A percentile compares a stretch with the other conserved stretches of the same genome.
Evolutionary conservation across 2,888 invertebrate genomes (phyloP).

Genomic region (Himalopsyche kuldschensis): DNA sequence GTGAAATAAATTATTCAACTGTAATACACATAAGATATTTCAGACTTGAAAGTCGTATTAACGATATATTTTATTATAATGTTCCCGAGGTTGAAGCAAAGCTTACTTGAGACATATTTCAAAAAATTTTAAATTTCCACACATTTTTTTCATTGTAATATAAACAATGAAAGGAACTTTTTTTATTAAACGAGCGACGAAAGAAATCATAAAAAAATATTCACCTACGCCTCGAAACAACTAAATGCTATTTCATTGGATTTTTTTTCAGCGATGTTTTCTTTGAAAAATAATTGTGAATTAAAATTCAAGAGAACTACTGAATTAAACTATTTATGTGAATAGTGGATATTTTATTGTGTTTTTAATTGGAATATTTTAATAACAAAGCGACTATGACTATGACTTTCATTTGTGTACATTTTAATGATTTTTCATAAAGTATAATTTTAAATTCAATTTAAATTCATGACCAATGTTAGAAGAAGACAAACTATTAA

Average conservation of each 20-base stretch:
- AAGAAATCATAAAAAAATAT: neutral
- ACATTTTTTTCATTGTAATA: neutral
- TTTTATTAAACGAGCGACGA: neutral
- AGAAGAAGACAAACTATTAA: too few species aligned
- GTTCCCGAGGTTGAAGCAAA: too few species aligned
- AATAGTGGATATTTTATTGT: neutral
- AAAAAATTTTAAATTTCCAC: neutral
- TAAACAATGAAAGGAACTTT: neutral
- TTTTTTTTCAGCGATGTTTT: neutral
- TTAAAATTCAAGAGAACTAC: neutral
- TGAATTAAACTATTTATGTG: neutral
- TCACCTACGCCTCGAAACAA: neutral
- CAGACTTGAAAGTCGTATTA: too few species aligned
- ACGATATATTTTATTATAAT: too few species aligned
- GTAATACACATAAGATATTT: too few species aligned
- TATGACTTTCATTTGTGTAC: neutral
- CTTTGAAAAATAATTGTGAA: neutral
- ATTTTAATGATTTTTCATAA: neutral
- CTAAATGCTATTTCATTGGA: neutral
- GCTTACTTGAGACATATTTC: neutral
- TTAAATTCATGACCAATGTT: too few species aligned
- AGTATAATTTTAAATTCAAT: too few species aligned
- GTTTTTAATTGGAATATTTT: neutral
- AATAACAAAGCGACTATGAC: neutral
- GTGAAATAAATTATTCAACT: too few species aligned